Evolutionary conservation across 2,113 vertebrate genomes (phyloP), one percentile per base, ranked within the genome.

Genomic region (Heteronetta atricapilla): DNA sequence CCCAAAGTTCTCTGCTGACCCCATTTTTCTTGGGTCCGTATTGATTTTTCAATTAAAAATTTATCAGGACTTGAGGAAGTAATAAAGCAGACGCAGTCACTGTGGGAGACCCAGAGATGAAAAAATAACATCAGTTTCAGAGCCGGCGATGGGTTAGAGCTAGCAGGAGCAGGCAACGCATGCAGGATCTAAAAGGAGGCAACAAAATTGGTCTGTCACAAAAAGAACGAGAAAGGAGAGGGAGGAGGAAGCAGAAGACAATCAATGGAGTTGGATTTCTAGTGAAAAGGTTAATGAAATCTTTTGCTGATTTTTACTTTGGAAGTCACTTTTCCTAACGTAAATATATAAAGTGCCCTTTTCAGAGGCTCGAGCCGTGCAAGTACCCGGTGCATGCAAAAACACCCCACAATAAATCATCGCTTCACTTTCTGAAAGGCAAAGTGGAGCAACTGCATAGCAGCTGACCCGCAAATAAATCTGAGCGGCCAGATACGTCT

Each of bases 261-360:
- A 75, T 55, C 59, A 83, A 86, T 33, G 20, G 81, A 94, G 76
- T 25, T 80, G 86, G 86, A 81, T 93, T 97, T 80, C 88, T 40
- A 70, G 91, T 66, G 91, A 95, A 97, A 97, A 97, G 96, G 97
- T 97, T 97, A 97, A 97, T 97, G 96, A 97, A 97, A 96, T 97
- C 94, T 97, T 95, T 62, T 34, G 10, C 95, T 74, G 88, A 75
- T 66, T 86, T 75, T 40, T 94, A 67, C 93, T 93, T 91, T 74
- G 94, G 88, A 44, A 97, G 82, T 85, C 74, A 77, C 93, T 96
- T 92, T 79, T 94, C 87, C 80, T 64, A 66, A 82, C 88, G 34
- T 76, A 92, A 96, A 96, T 90, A 94, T 62, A 95, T 90, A 76
- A 95, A 96, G 58, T 85, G 90, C 92, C 95, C 93, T 93, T 96